Percentiles rank a stretch among this genome's conserved stretches.
These are phyloP conservation scores for Poecilia picta DNA, from an alignment of 2,797 vertebrate species.

Conservation along the genomic window DNA sequence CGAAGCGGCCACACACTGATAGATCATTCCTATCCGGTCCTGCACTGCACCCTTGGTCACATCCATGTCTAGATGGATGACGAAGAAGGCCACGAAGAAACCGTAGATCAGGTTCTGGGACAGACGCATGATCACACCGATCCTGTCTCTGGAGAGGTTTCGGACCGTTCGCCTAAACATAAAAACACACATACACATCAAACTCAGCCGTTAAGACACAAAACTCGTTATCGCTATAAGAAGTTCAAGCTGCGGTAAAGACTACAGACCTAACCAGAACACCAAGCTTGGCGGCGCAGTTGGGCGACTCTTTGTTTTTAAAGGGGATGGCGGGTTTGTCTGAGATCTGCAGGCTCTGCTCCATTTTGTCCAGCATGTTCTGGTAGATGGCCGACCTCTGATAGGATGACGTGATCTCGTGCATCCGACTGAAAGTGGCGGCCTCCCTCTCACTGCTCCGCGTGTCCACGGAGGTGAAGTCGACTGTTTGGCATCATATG, in stretches of 20 bases:
- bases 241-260: neutral
- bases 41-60: constrained; percentile 88
- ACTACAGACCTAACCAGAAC: constrained; percentile 88
- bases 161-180: constrained; percentile 84
- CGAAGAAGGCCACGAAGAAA: constrained; percentile 89
- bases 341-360: constrained; percentile 75
- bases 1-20: constrained; percentile 87
- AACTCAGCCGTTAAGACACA: neutral
- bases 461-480: constrained; percentile 95
- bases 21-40: constrained; percentile 92
- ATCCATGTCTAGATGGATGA: constrained; percentile 84
- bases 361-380: constrained; percentile 78
- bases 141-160: constrained; percentile 90
- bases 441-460: constrained; percentile 89
- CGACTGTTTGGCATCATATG: constrained; percentile 80
- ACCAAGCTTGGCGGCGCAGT: constrained; percentile 79
- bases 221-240: neutral
- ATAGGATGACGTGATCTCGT: constrained; percentile 86
- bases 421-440: constrained; percentile 89
- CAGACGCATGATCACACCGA: constrained; percentile 90
- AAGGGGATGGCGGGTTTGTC: constrained; percentile 86
- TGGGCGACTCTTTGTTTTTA: constrained; percentile 91
- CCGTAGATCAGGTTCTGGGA: constrained; percentile 93
- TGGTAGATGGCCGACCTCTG: constrained; percentile 84
- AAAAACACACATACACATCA: constrained; percentile 1